A percentile compares a stretch with the other conserved stretches of the same genome.
phyloP scores from a whole-genome alignment of 1,140 invertebrate species.

The Dinoponera quadriceps region DNA sequence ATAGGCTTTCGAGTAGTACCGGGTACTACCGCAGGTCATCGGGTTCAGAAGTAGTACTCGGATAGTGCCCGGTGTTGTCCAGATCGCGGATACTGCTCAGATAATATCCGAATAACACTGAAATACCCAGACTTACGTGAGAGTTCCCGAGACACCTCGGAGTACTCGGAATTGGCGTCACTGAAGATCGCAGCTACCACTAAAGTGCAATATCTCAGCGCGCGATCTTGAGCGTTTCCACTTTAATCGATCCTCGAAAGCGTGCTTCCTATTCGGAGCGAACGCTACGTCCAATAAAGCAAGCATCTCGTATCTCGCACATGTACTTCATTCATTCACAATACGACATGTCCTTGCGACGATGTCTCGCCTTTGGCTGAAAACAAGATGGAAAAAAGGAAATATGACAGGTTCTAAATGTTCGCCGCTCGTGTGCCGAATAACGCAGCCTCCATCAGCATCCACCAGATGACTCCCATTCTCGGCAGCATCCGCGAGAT shows the following conservation, averaged over 20 bases:
- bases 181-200: background rate
- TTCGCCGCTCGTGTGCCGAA: background rate
- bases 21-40: too few relatives aligned
- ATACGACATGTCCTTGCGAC: constrained; percentile 21
- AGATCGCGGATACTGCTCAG: too few relatives aligned
- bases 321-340: constrained; percentile 35
- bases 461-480: constrained; percentile 82
- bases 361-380: background rate
- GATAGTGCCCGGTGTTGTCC: too few relatives aligned
- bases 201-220: too few relatives aligned
- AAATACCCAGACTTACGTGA: too few relatives aligned
- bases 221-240: too few relatives aligned
- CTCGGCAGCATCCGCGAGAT: constrained; percentile 74
- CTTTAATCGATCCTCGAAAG: background rate
- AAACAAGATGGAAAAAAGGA: constrained; percentile 6
- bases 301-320: constrained; percentile 24
- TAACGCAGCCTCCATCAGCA: constrained; percentile 51
- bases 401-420: background rate
- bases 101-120: too few relatives aligned
- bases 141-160: too few relatives aligned
- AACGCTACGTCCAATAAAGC: background rate
- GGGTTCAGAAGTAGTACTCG: too few relatives aligned
- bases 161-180: too few relatives aligned
- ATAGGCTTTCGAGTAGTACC: too few relatives aligned
- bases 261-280: background rate